These are phyloP conservation scores for Drosophila ogumai DNA, from an alignment of 1,140 invertebrate species.

Conservation along the genomic window DNA sequence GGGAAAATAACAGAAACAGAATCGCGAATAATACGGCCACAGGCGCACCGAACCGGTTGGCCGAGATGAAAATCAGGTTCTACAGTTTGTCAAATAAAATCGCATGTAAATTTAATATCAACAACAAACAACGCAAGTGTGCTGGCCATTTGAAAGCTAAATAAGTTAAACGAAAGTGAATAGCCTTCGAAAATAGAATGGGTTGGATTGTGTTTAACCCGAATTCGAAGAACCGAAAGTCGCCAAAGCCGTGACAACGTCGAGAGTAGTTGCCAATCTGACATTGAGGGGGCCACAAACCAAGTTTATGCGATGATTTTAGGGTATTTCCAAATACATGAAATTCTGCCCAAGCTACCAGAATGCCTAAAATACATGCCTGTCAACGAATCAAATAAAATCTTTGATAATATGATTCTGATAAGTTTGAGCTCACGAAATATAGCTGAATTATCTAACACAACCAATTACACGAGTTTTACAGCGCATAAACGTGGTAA, in stretches of 20 bases:
- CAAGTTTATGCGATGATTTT: neutral
- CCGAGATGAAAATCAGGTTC: constrained; percentile 68
- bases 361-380: neutral
- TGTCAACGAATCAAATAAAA: neutral
- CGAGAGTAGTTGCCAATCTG: constrained; percentile 40
- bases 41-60: constrained; percentile 65
- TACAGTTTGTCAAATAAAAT: constrained; percentile 62
- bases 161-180: constrained; percentile 64
- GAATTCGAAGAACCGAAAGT: constrained; percentile 30
- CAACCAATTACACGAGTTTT: neutral
- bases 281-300: constrained; percentile 15
- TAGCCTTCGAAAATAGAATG: constrained; percentile 62
- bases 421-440: neutral
- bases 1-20: constrained; percentile 33
- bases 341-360: too few relatives aligned
- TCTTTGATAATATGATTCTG: too few relatives aligned
- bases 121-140: constrained; percentile 23
- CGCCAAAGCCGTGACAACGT: constrained; percentile 11
- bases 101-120: constrained; percentile 65
- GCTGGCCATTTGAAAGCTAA: constrained; percentile 45
- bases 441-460: too few relatives aligned
- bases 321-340: neutral
- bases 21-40: constrained; percentile 47
- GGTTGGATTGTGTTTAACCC: constrained; percentile 43
- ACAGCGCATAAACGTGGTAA: neutral